Base-by-base conservation (phyloP, 2,888 invertebrate genomes). In the Lasioglossum calceatum region DNA sequence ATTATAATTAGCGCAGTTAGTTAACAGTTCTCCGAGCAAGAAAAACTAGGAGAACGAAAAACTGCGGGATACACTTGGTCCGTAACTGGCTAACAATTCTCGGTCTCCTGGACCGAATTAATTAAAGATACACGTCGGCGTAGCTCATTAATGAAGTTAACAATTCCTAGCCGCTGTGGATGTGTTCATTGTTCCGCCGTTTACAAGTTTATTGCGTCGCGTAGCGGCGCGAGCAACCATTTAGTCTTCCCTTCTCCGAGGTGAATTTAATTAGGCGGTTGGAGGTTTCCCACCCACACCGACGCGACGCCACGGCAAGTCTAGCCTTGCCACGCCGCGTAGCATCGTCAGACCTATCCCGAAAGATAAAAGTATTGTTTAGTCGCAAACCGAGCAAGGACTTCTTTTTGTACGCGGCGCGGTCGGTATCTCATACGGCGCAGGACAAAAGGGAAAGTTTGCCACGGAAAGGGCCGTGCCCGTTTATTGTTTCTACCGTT, bases 401-500 rank as follows among this genome's bases (percentile, higher is more conserved):
- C 70, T 80, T 75, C 82, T 88, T 81, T 82, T 67, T 87, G 81
- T 71, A 72, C 79, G 80, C 54, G 50, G 3, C 42, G 23, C 19
- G 19, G 54, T n/a, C 10, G 10, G 58, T 39, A n/a, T 12, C 39
- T 70, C 42, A 77, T 71, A 71, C 85, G 82, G 39, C 23, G 4
- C 32, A 42, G 44, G 39, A 85, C 89, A 86, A 90, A 90, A 85
- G 85, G 81, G 75, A 75, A 85, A 89, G 83, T 90, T 88, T 81
- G 71, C 78, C 82, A 71, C 64, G 81, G 84, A 82, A 82, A 75
- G 75, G 76, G 74, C 70, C 75, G 79, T 77, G 75, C 85, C 77
- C 77, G 87, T 77, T 89, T 85, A 87, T 89, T 91, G 88, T 91
- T 88, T 87, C 87, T 61, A 87, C 72, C 82, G 83, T 87, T 88